A percentile compares a stretch with the other conserved stretches of the same genome.
Evolutionary conservation across 2,888 invertebrate genomes (phyloP).

Genomic region (Rhopalosiphum nymphaeae): DNA sequence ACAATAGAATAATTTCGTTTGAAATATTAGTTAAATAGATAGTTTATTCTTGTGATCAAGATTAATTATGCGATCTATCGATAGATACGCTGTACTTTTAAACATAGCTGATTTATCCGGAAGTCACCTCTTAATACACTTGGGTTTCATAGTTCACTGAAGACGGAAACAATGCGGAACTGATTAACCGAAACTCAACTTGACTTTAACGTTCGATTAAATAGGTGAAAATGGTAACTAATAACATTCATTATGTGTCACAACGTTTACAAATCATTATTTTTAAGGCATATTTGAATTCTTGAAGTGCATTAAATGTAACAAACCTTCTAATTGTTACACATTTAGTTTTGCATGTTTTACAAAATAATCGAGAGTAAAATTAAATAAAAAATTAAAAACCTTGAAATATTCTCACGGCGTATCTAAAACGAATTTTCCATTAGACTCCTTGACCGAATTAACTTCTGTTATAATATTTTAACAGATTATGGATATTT

Average conservation of each 20-base stretch:
- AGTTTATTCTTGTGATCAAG: neutral
- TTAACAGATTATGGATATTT: constrained; percentile 28
- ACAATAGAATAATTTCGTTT: neutral
- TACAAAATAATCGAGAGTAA: constrained; percentile 22
- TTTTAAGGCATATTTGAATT: neutral
- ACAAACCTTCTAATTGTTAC: constrained; percentile 11
- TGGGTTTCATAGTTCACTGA: constrained; percentile 34
- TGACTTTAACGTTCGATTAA: neutral
- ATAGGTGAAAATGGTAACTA: neutral
- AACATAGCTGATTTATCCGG: constrained; percentile 35
- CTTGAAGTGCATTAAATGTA: neutral
- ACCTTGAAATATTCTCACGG: constrained; percentile 58
- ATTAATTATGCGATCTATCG: neutral
- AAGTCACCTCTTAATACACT: constrained; percentile 47
- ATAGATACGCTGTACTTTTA: constrained; percentile 24
- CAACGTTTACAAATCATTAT: neutral
- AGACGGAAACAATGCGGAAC: constrained; percentile 47
- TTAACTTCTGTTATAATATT: constrained; percentile 21
- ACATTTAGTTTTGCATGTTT: constrained; percentile 19
- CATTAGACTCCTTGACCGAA: constrained; percentile 61
- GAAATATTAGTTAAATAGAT: neutral
- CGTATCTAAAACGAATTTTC: constrained; percentile 61
- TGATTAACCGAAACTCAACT: constrained; percentile 49
- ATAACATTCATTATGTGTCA: constrained; percentile 21
- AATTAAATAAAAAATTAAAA: constrained; percentile 17